Percentiles rank a stretch among this genome's conserved stretches.
These are phyloP conservation scores for Drosophila micromelanica DNA, from an alignment of 1,140 invertebrate species.

Conservation along the genomic window DNA sequence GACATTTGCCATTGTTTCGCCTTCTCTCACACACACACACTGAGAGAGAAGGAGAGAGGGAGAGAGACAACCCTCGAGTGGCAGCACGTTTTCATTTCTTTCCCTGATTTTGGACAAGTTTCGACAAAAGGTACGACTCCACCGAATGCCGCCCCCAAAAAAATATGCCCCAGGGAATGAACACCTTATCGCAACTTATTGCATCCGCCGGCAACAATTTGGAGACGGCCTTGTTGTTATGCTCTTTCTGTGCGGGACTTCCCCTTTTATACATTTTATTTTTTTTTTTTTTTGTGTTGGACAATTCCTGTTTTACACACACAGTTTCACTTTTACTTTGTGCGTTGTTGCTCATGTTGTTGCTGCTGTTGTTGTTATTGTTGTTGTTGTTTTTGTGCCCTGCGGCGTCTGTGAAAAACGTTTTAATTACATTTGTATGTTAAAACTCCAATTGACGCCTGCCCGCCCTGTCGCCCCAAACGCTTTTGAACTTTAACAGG, in stretches of 20 bases:
- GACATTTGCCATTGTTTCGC: conserved; percentile 77
- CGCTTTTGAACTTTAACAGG: conserved; percentile 78
- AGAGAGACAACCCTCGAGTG: conserved; percentile 42
- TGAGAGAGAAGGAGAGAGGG: too few relatives aligned
- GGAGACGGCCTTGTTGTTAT: conserved; percentile 65
- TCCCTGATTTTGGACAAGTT: conserved; percentile 80
- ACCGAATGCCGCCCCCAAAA: conserved; percentile 4
- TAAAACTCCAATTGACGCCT: conserved; percentile 79
- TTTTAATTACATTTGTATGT: conserved; percentile 83
- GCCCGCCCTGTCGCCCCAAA: conserved; percentile 57
- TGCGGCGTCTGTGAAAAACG: conserved; percentile 78
- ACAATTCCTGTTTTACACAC: conserved; percentile 54
- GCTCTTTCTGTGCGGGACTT: conserved; percentile 10
- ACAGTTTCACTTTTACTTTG: conserved; percentile 63
- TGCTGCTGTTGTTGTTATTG: conserved; percentile 55
- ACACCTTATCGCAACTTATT: conserved; percentile 83
- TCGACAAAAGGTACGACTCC: conserved; percentile 51
- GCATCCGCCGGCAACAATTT: conserved; percentile 82
- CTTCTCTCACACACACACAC: conserved; percentile 27
- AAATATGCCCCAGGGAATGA: conserved; percentile 74
- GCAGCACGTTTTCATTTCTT: conserved; percentile 62
- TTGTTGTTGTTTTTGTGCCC: conserved; percentile 62
- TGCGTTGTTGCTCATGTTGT: conserved; percentile 49
- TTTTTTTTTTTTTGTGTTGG: conserved; percentile 43
- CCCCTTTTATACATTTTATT: neutral